Percentiles rank a stretch among this genome's conserved stretches.
Conservation (phyloP, 2,888 invertebrate species). For the Parthenolecanium corni region DNA sequence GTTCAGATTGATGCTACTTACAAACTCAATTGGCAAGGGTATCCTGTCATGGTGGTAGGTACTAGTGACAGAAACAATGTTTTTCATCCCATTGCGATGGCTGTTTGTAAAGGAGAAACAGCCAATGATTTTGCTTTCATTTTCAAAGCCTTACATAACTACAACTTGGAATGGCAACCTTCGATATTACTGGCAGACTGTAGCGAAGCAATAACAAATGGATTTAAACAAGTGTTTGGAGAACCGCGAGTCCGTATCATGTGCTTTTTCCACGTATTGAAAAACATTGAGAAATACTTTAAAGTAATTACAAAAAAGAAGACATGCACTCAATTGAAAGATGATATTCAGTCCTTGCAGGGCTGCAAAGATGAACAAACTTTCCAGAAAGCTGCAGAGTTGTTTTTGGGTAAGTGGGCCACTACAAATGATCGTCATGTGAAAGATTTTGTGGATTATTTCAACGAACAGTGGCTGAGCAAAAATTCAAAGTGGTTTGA, state of each 20-base stretch:
- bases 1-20: no score
- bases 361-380: neutral
- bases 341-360: neutral
- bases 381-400: neutral
- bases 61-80: no score
- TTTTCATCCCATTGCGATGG: neutral
- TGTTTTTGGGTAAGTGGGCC: neutral
- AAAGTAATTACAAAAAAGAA: neutral
- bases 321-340: neutral
- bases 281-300: neutral
- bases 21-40: no score
- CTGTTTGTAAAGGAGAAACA: neutral
- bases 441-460: neutral
- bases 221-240: no score
- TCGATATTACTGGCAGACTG: no score
- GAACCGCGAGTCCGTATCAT: no score
- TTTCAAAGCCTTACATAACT: no score
- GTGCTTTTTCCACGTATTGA: no score
- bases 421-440: neutral
- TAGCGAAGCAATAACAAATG: no score
- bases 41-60: no score
- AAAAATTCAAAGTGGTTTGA: neutral
- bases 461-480: neutral
- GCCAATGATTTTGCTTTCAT: no score
- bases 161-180: no score